Evolutionary conservation across 2,113 vertebrate species (phyloP), one percentile per base, ranked within the genome.

Genomic region (Cyanocitta stelleri): DNA sequence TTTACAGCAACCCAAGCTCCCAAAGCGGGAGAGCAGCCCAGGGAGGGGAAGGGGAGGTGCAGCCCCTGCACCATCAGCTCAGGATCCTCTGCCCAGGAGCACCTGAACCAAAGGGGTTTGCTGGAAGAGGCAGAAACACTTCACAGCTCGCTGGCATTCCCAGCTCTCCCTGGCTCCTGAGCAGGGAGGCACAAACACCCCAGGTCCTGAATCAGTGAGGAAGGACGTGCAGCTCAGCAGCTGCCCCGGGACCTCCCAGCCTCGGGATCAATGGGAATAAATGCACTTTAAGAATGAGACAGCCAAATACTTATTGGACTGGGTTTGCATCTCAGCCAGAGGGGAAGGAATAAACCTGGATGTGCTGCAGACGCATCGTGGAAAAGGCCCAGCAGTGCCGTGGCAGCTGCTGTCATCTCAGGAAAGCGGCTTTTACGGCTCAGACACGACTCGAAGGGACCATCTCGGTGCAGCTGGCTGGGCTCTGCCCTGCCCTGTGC

Each of bases 201-300:
- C 55, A 19, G n/a, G 19, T 68, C 24, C 66, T 43, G 2, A 59
- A 52, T 17, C 33, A 37, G 59, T 3, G 26, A 22, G 30, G 48
- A 51, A 17, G 10, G 3, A 61, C 32, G 6, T 3, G 2, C 44
- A 48, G 49, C 63, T 83, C 48, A 1, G 7, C 0, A 0, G 3
- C 83, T 51, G 66, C 58, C 87, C 83, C 2, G 1, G 84, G 71
- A 26, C 84, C 6, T 5, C 62, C 83, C 39, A 71, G 10, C 76
- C 80, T 58, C 1, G 2, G 62, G 49, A 30, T 83, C 72, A 52
- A 17, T 9, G 27, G 27, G 10, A 69, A 49, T 32, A 61, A 76
- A 80, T n/a, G 68, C 46, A 9, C 24, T 91, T 74, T 35, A 44
- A 49, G 37, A 72, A 48, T 16, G 63, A 81, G 44, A 8, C 15